Percentiles rank a stretch among this genome's conserved stretches.
phyloP scores from a whole-genome alignment of 2,113 vertebrate genomes.

The Ancistrus triradiatus region DNA sequence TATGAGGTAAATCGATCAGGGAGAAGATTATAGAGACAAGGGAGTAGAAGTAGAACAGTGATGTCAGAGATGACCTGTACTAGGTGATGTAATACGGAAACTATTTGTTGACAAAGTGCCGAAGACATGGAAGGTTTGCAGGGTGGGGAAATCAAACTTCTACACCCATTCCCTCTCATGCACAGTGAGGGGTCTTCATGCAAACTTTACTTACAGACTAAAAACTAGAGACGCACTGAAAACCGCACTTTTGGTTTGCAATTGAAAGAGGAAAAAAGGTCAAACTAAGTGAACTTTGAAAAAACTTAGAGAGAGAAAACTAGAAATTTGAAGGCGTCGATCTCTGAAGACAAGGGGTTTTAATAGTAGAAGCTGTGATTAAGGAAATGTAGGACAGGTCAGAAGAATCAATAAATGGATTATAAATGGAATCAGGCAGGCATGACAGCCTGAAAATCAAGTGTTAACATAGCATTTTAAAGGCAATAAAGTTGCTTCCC shows the following conservation, averaged over 20 bases:
- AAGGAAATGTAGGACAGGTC: no score
- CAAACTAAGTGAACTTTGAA: background rate
- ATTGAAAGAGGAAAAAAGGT: background rate
- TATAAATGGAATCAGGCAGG: no score
- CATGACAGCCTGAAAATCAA: no score
- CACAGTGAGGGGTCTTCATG: background rate
- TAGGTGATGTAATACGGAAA: background rate
- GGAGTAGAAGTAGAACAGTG: background rate
- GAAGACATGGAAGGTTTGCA: background rate
- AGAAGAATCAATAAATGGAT: no score
- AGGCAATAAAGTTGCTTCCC: no score
- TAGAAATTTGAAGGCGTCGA: no score
- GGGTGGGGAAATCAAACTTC: background rate
- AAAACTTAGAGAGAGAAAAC: no score
- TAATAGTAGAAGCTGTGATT: no score
- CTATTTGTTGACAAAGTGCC: background rate
- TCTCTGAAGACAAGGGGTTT: no score
- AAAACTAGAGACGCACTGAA: background rate
- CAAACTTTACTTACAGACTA: background rate
- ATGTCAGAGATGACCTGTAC: background rate
- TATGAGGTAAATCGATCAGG: background rate
- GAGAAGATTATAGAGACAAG: background rate
- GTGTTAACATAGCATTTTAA: no score
- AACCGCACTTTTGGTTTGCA: no score
- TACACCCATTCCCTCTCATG: background rate